A percentile compares a stretch with the other conserved stretches of the same genome.
These are phyloP conservation scores for Caenorhabditis sinica DNA, from an alignment of 2,888 invertebrate species.

Conservation along the genomic window DNA sequence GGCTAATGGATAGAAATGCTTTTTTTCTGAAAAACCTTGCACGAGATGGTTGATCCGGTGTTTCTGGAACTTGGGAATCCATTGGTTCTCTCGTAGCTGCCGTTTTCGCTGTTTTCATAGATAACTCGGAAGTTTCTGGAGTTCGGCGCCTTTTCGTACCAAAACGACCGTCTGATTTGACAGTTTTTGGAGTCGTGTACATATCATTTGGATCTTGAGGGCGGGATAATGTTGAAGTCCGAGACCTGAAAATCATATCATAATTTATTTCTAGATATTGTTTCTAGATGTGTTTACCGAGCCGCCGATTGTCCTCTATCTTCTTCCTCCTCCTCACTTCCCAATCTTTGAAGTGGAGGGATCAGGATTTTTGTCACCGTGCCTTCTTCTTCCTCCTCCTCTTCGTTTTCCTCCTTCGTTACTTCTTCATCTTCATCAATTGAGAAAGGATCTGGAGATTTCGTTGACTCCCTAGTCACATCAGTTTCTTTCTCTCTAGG, in stretches of 20 bases:
- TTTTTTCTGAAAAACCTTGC: background rate
- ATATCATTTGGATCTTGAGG: background rate
- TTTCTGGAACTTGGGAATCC: conserved; percentile 17
- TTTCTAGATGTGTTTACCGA: background rate
- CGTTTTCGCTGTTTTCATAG: background rate
- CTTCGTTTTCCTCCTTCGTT: background rate
- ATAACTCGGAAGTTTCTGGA: background rate
- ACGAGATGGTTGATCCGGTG: background rate
- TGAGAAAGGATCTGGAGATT: conserved; percentile 40
- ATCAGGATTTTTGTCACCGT: background rate
- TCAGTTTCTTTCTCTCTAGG: background rate
- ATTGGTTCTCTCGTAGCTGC: background rate
- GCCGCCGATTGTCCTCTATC: background rate
- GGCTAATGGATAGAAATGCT: background rate
- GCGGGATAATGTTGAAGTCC: background rate
- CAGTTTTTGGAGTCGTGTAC: background rate
- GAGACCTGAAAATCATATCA: background rate
- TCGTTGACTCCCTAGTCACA: background rate
- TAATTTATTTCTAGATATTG: background rate
- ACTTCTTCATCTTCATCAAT: conserved; percentile 30
- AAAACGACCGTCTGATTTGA: background rate
- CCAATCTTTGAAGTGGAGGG: conserved; percentile 30
- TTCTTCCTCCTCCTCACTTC: conserved; percentile 37
- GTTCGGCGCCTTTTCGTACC: conserved; percentile 9
- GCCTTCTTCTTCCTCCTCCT: conserved; percentile 4